Conservation (phyloP, 2,797 vertebrate species). For the Sphaeramia orbicularis region DNA sequence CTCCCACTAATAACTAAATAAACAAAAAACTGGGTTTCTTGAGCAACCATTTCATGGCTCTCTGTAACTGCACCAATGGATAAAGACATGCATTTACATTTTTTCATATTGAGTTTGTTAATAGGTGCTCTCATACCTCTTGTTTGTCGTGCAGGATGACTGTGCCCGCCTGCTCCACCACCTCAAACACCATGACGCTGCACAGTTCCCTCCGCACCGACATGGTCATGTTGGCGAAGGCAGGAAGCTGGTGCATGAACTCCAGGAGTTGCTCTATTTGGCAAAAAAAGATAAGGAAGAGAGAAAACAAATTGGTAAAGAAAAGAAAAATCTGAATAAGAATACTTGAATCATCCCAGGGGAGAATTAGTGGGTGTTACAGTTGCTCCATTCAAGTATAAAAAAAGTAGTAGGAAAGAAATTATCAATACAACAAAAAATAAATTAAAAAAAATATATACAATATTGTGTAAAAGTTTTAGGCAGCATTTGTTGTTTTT, state of each 20-base stretch:
- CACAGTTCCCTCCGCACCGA: constrained; percentile 97
- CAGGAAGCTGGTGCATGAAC: constrained; percentile 99
- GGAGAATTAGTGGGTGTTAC: no score
- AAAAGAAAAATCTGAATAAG: neutral
- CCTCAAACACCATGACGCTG: constrained; percentile 98
- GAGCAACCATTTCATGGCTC: neutral
- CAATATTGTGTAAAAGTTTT: no score
- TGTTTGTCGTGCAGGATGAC: constrained; percentile 95
- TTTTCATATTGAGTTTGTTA: constrained; percentile 2
- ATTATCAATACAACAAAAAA: no score
- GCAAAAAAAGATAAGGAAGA: constrained; percentile 1
- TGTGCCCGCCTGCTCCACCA: constrained; percentile 96
- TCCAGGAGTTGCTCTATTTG: constrained; percentile 96
- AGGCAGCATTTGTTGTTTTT: no score
- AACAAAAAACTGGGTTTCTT: no score
- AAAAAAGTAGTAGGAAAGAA: no score
- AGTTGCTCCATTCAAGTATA: no score
- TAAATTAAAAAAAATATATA: no score
- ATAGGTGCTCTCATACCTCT: constrained; percentile 86
- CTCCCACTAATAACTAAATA: neutral
- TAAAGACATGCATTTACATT: neutral
- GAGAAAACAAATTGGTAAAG: neutral
- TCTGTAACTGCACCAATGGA: no score
- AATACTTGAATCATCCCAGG: no score
- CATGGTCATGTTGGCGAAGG: constrained; percentile 99